phyloP scores from a whole-genome alignment of 2,113 vertebrate species.

The Chiloscyllium plagiosum region DNA sequence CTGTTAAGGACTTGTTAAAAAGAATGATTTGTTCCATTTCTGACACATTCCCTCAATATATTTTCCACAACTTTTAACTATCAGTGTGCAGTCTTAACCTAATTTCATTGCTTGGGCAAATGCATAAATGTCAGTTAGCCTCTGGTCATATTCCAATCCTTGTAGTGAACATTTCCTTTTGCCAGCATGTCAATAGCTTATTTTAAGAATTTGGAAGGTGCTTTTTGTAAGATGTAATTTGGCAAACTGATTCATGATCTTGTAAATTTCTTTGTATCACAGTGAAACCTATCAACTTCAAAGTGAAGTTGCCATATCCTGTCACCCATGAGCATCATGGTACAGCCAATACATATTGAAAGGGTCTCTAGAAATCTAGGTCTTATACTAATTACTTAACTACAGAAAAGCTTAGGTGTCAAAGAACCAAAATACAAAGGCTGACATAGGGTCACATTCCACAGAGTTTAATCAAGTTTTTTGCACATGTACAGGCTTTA shows the following conservation, averaged over 20 bases:
- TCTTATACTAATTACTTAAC: not conserved
- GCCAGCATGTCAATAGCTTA: not conserved
- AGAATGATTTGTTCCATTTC: not conserved
- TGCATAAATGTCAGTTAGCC: not conserved
- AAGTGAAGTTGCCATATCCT: conserved; percentile 21
- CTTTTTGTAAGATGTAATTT: conserved; percentile 10
- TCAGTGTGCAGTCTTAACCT: not conserved
- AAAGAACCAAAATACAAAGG: not conserved
- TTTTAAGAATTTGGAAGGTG: not conserved
- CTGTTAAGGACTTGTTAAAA: not conserved
- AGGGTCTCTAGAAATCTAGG: not conserved
- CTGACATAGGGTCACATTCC: not conserved
- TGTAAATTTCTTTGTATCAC: conserved; percentile 10
- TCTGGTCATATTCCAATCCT: not conserved
- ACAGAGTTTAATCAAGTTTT: not conserved
- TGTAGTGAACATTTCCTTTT: not conserved
- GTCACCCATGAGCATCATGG: not conserved
- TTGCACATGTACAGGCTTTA: not conserved
- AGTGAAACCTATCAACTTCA: not conserved
- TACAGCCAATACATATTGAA: conserved; percentile 18
- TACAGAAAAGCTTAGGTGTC: not conserved
- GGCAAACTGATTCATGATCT: conserved; percentile 18
- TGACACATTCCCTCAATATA: not conserved
- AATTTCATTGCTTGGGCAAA: not conserved
- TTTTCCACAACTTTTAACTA: not conserved